Evolutionary conservation across 2,797 vertebrate species (phyloP), one percentile per base, ranked within the genome.

Genomic region (Thalassophryne amazonica): DNA sequence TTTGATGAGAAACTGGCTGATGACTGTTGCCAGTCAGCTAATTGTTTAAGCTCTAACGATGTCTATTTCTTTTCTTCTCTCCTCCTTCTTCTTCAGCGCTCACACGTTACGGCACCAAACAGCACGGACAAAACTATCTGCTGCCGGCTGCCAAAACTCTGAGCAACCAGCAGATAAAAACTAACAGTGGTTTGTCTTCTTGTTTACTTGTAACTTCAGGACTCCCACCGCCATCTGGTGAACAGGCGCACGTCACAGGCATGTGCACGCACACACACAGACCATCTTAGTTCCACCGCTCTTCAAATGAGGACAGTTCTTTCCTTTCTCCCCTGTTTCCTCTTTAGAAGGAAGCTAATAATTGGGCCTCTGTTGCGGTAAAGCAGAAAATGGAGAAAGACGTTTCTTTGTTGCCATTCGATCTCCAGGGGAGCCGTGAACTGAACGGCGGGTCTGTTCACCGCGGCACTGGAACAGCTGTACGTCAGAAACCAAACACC

Each of bases 181-280:
- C 56, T 57, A 49, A 72, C 4, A 18, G 70, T 43, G 40, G 47
- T 56, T 58, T 64, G 48, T 58, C 18, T 16, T 14, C 38, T 41
- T 60, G 56, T 73, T 71, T 59, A 68, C 73, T 61, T 39, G 60
- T 15, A 60, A 25, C 54, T 34, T n/a, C n/a, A n/a, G n/a, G n/a
- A 60, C 58, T 61, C 60, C 45, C 60, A 64, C 69, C 46, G 71
- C 60, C 73, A 65, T 62, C 34, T 69, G 76, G 73, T 77, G 81
- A n/a, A n/a, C n/a, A n/a, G n/a, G n/a, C n/a, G n/a, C n/a, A n/a
- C 68, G 73, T 73, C 46, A 14, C 62, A 73, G 52, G 35, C 65
- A 88, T 85, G 86, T 85, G 70, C 59, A 11, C 5, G 11, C 31
- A 38, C 52, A 66, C 43, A 73, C 75, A 79, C 48, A 57, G 58